Evolutionary conservation across 1,140 invertebrate genomes (phyloP), one percentile per base, ranked within the genome.

Genomic region (Neodiprion fabricii): DNA sequence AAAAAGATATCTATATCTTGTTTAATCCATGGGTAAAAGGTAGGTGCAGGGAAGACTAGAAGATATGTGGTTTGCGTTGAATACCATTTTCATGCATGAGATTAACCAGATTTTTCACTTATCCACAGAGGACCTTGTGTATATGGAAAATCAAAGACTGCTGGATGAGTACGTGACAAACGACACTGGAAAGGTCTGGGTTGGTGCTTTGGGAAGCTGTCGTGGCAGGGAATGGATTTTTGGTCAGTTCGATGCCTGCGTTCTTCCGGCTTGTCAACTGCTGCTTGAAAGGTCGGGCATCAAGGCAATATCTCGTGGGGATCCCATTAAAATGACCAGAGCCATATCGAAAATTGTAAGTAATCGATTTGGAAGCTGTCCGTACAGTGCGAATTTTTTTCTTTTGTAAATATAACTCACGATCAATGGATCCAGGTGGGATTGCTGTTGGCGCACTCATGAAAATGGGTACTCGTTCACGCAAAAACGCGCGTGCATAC

Each of bases 11-110:
- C 66, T 96, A 94, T 84, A 86, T 96, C n/a, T 87, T 96, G 5
- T 96, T 96, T 84, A 96, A 96, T 86, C 94, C 95, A 3, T 96
- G 95, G 95, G 89, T 91, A 76, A 90, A 92, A 90, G 92, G 95
- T 95, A 87, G 84, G 84, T 77, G 75, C 48, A 49, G 14, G 12
- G 53, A 9, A 47, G n/a, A 28, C 48, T 67, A 69, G 21, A 66
- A 12, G 12, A 40, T 5, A 68, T 53, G 70, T 61, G 28, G 5
- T 5, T 70, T 3, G 17, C 12, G 28, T 17, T 23, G 28, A 23
- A 70, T 17, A 4, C 3, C 5, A 8, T n/a, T 17, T 47, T 70
- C 7, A 14, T 28, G 21, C 66, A 65, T 14, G 3, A 61, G 23
- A 23, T 65, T 47, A 28, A 21, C 21, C n/a, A 28, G 66, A 11